phyloP scores from a whole-genome alignment of 2,888 invertebrate species.

The Chaitophorus viminalis region DNA sequence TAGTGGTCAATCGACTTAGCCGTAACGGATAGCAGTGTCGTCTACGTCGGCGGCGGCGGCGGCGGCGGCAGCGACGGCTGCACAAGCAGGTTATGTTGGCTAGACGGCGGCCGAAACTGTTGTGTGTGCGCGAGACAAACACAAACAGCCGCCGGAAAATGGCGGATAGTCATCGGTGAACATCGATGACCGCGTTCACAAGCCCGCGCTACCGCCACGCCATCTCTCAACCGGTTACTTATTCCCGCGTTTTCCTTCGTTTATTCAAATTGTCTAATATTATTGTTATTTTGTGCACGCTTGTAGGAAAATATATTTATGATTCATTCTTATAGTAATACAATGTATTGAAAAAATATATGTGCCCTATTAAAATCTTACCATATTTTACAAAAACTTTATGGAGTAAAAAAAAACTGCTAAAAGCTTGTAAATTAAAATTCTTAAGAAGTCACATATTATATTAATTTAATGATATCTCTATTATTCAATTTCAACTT shows the following conservation, averaged over 20 bases:
- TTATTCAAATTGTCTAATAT: conserved; percentile 1
- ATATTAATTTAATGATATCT: too few species aligned
- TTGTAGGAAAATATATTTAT: neutral
- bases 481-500: too few species aligned
- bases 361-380: too few species aligned
- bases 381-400: too few species aligned
- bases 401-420: too few species aligned
- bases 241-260: conserved; percentile 5
- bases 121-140: conserved; percentile 58
- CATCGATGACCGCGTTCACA: conserved; percentile 58
- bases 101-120: conserved; percentile 61
- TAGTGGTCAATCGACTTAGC: conserved; percentile 45
- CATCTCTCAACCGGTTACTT: neutral
- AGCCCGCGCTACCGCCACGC: conserved; percentile 5
- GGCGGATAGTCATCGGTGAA: conserved; percentile 58
- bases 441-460: too few species aligned
- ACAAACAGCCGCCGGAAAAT: conserved; percentile 60
- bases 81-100: conserved; percentile 60
- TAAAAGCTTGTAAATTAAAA: too few species aligned
- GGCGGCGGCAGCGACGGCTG: conserved; percentile 23
- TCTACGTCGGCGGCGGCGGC: conserved; percentile 39
- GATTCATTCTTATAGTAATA: too few species aligned
- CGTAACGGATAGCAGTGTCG: conserved; percentile 57
- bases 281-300: neutral
- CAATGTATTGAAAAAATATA: too few species aligned